Evolutionary conservation across 2,888 invertebrate genomes (phyloP), one percentile per base, ranked within the genome.

Genomic region (Melipona bicolor): DNA sequence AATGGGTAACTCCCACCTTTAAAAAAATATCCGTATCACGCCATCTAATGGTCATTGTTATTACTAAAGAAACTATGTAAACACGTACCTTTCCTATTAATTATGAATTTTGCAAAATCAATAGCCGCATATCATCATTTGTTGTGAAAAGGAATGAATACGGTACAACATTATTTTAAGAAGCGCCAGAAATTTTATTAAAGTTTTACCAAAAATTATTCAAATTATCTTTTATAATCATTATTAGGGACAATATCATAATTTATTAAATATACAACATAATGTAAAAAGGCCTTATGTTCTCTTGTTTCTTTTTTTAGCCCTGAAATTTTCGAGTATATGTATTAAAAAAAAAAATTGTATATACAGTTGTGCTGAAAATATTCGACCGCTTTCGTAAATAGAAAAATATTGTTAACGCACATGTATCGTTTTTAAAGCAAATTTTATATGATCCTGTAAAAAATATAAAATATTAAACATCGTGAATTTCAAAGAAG

Each of bases 171-270:
- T 59, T 36, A 24, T 79, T 79, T 79, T 49, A 64, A 62, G 79
- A 79, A 79, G 76, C 79, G 69, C 54, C 69, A 69, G 24, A 77
- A 68, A n/a, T 77, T 79, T 79, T 80, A 80, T 80, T 80, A 71
- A 79, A 61, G 24, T 71, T 15, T 77, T 71, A 68, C 59, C 77
- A 77, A 80, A 80, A 77, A 61, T 56, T 67, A 9, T 61, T n/a
- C 27, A 62, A 62, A 69, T 71, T 71, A 52, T 59, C 43, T 65
- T 77, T 67, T 49, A 50, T 65, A 77, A 80, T 74, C 4, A 71
- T 71, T 59, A 52, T 71, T 54, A 54, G 17, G 52, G 70, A 77
- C 49, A 49, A 65, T 54, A 50, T 11, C 6, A 50, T 59, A 73
- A 24, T 36, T 36, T 4, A 36, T 72, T 59, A 61, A 24, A 49